These are phyloP conservation scores for Heliothis subflexa DNA, from an alignment of 1,140 invertebrate genomes.

Conservation along the genomic window DNA sequence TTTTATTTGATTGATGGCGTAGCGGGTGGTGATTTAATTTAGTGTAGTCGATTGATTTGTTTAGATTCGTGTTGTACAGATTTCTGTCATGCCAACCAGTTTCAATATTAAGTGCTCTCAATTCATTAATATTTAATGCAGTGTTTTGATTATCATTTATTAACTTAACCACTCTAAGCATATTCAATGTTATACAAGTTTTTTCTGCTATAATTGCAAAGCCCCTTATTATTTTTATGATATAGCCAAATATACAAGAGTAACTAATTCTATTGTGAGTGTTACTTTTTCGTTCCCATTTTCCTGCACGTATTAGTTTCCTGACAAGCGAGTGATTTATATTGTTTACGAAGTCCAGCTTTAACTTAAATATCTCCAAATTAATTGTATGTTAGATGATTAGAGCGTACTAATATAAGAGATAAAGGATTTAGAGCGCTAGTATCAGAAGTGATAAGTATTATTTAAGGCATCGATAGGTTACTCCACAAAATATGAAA, in stretches of 20 bases:
- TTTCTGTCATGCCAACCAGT: neutral
- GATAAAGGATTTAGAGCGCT: neutral
- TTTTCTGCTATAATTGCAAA: neutral
- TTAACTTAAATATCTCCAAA: constrained; percentile 5
- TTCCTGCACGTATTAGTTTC: constrained; percentile 24
- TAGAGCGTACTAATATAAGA: neutral
- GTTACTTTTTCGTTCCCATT: constrained; percentile 22
- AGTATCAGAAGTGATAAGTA: neutral
- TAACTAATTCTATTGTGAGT: constrained; percentile 1
- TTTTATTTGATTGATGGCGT: constrained; percentile 26
- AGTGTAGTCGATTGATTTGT: neutral
- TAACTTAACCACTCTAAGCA: neutral
- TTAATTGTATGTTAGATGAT: neutral
- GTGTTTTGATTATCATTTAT: neutral
- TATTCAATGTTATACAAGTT: neutral
- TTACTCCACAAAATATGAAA: neutral
- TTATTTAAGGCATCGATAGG: neutral
- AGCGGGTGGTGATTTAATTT: constrained; percentile 12
- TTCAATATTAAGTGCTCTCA: neutral
- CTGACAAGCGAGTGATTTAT: constrained; percentile 10
- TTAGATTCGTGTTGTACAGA: neutral
- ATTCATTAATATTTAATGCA: neutral
- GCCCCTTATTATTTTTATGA: neutral
- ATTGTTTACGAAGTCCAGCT: constrained; percentile 15
- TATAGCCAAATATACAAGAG: constrained; percentile 3